These are phyloP conservation scores for Parasteatoda tepidariorum DNA, from an alignment of 1,140 invertebrate genomes.

Conservation along the genomic window DNA sequence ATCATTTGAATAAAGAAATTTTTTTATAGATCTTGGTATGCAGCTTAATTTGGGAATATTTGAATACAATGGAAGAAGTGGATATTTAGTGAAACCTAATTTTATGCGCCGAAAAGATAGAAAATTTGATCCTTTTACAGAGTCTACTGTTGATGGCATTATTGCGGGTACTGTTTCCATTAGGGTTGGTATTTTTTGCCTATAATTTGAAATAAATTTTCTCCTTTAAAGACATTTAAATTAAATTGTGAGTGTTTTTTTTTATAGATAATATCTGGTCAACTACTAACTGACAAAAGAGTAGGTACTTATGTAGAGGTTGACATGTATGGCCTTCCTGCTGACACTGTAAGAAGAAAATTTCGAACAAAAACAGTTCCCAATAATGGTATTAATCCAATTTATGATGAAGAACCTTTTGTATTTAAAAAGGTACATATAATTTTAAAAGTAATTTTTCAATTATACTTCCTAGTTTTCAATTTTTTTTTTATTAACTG, in stretches of 20 bases:
- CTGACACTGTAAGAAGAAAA: conserved; percentile 97
- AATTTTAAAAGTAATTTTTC: neutral
- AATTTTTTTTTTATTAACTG: too few species aligned
- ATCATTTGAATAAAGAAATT: too few species aligned
- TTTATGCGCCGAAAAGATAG: conserved; percentile 97
- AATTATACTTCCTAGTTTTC: too few species aligned
- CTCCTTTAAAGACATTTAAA: neutral
- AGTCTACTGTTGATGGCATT: conserved; percentile 99
- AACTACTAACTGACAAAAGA: conserved; percentile 95
- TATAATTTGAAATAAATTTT: neutral
- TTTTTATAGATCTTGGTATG: conserved; percentile 90
- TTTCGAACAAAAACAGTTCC: conserved; percentile 89
- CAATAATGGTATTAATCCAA: conserved; percentile 94
- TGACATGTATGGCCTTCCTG: conserved; percentile 98
- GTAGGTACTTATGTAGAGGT: conserved; percentile 98
- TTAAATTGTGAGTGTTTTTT: neutral
- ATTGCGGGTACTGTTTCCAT: conserved; percentile 97
- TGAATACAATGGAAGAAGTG: conserved; percentile 95
- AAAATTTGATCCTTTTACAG: conserved; percentile 97
- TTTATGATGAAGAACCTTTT: conserved; percentile 96
- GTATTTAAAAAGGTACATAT: conserved; percentile 88
- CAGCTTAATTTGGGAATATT: conserved; percentile 99
- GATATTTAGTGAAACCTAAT: conserved; percentile 96
- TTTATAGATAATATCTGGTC: conserved; percentile 80
- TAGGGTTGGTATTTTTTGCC: conserved; percentile 72